Evolutionary conservation across 2,888 invertebrate species (phyloP), one percentile per base, ranked within the genome.

Genomic region (Rhagonycha lutea): DNA sequence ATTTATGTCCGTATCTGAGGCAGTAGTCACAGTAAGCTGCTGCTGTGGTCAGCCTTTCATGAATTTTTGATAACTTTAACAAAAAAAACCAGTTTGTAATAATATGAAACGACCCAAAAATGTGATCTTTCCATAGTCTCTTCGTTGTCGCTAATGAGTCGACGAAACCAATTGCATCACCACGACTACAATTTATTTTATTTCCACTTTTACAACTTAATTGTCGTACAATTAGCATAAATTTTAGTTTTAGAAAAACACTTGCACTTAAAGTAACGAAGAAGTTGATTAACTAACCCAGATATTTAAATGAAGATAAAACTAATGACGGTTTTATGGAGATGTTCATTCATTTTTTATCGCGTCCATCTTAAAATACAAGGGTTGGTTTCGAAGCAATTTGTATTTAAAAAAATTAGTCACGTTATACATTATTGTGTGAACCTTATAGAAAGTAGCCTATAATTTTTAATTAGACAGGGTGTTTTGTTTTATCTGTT

Each of bases 231-330:
- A 47, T 47, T 47, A 47, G 47, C n/a, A 47, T 47, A 47, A 47
- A 47, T 47, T 47, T 47, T 47, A 47, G 47, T 47, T 47, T 47
- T n/a, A 47, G n/a, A 47, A 47, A 70, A 24, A 65, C 71, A 60
- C 65, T 70, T 65, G 23, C 65, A 62, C 12, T 47, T 71, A 65
- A 71, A 65, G 71, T n/a, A 23, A 23, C 26, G 26, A 24, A 65
- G 61, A 23, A 63, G 28, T 23, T 29, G 70, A 70, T 70, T 70
- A 70, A 32, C 18, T 24, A 65, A 29, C 10, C 11, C 14, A 70
- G 70, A 70, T 71, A 71, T 65, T 65, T 71, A 63, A 65, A 65
- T 71, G 32, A 65, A 65, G 71, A 71, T 71, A 71, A 71, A 70
- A 47, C 14, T 71, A 71, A 71, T 65, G 47, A 47, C 47, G 47